Conservation (phyloP, 23 tunicate genomes). For the Ascidia mentula region DNA sequence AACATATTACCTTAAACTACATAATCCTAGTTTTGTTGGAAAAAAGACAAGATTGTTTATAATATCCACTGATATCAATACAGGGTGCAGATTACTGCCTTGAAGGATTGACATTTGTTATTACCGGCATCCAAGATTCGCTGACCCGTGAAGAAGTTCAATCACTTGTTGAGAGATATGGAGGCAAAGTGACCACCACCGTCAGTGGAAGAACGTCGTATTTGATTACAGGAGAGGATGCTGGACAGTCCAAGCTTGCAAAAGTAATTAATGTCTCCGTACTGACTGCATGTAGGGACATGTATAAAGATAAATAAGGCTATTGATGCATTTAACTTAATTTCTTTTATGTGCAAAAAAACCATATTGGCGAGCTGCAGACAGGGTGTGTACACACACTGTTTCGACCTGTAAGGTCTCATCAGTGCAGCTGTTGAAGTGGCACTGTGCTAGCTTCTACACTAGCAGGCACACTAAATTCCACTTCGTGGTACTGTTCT, state of each 20-base stretch:
- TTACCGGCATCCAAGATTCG: slow-evolving; percentile 91
- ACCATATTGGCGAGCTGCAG: too few relatives aligned
- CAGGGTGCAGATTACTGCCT: slow-evolving; percentile 84
- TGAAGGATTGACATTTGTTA: slow-evolving; percentile 83
- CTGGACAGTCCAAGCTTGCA: slow-evolving; percentile 86
- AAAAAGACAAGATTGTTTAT: not conserved
- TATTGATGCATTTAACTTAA: too few relatives aligned
- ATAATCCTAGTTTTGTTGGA: not conserved
- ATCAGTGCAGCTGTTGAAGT: too few relatives aligned
- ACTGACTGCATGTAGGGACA: too few relatives aligned
- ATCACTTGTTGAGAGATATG: slow-evolving; percentile 85
- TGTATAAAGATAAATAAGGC: too few relatives aligned
- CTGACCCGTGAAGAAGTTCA: slow-evolving; percentile 76
- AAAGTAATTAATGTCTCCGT: too few relatives aligned
- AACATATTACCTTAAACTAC: not conserved
- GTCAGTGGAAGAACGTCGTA: slow-evolving; percentile 87
- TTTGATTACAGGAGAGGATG: slow-evolving; percentile 73
- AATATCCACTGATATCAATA: not conserved
- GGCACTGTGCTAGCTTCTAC: too few relatives aligned
- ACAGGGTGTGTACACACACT: too few relatives aligned
- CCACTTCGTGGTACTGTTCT: too few relatives aligned
- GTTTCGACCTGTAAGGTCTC: too few relatives aligned
- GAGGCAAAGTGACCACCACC: slow-evolving; percentile 80
- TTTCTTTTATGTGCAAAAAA: too few relatives aligned
- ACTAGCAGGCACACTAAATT: too few relatives aligned